Base-by-base conservation (phyloP, 2,113 vertebrate species). In the Gorsachius goisagi region DNA sequence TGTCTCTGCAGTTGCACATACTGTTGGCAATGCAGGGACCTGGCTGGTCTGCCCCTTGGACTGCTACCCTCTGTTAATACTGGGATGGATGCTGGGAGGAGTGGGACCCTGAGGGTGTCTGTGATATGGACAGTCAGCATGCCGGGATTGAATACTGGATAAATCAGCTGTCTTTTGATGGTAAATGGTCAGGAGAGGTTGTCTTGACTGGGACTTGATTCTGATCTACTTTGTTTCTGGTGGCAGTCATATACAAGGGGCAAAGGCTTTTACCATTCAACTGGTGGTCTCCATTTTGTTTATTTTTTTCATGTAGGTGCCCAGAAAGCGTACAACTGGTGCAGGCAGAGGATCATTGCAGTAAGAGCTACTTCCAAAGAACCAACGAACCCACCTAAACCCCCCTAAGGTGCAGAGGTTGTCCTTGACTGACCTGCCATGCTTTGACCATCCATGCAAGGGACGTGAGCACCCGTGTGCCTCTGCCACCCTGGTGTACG, bases 31-130 rank as follows among this genome's bases (percentile, higher is more conserved):
- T 21, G 26, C 33, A n/a, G 49, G 35, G 68, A 86, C 22, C 5
- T 32, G n/a, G 28, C 22, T 52, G 53, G 21, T 44, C 41, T 94
- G 52, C 32, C 9, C 49, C 63, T 26, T 1, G 2, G 20, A 30
- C 69, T 64, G 28, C 56, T 69, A 19, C 55, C 23, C 33, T 66
- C 33, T 55, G 20, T 44, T 56, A 12, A 15, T n/a, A 15, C 19
- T 22, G 49, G 58, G 12, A 24, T 13, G 7, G 60, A 6, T 33
- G 9, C 32, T 37, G 47, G 41, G 32, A 68, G 41, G 35, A 79
- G 55, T 0, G 1, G 39, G 47, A 23, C 26, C 52, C 52, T 20
- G 49, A 62, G 8, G 1, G 9, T 24, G n/a, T 26, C 30, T 53
- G 69, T 66, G 66, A 2, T 74, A 7, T 0, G 2, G 49, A 22